phyloP scores from a whole-genome alignment of 2,797 vertebrate species.

The Tokudaia muenninki region DNA sequence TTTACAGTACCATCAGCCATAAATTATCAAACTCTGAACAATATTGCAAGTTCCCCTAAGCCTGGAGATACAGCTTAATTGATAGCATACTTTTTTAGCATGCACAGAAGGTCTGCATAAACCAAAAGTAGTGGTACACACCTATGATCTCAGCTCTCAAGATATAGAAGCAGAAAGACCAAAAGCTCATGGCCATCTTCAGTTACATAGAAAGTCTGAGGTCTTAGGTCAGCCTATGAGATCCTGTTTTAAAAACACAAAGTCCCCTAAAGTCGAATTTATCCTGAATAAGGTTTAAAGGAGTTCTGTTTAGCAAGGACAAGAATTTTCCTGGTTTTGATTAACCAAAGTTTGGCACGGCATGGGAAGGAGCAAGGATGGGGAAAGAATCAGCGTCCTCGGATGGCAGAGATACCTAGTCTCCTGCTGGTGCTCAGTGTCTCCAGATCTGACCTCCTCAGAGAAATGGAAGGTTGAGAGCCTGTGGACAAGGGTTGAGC shows the following conservation, averaged over 20 bases:
- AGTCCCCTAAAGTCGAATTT: not conserved
- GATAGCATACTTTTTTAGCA: no score
- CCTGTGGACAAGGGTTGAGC: not conserved
- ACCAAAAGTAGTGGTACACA: no score
- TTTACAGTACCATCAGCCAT: not conserved
- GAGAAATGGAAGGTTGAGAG: not conserved
- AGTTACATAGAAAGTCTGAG: not conserved
- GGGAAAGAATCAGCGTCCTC: not conserved
- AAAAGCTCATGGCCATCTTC: not conserved
- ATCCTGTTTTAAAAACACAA: not conserved
- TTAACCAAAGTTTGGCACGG: not conserved
- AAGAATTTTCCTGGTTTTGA: conserved; percentile 12
- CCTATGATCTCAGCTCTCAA: not conserved
- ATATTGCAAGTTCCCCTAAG: not conserved
- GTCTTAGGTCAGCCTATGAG: not conserved
- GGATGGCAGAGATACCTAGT: not conserved
- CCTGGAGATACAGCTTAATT: not conserved
- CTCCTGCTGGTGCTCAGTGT: not conserved
- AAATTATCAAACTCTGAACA: not conserved
- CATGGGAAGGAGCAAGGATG: not conserved
- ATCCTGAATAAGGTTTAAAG: not conserved
- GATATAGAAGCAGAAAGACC: not conserved
- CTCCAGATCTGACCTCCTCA: not conserved
- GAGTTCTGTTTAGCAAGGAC: conserved; percentile 16
- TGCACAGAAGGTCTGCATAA: not conserved